Evolutionary conservation across 2,888 invertebrate species (phyloP), one percentile per base, ranked within the genome.

Genomic region (Stenichneumon culpator): DNA sequence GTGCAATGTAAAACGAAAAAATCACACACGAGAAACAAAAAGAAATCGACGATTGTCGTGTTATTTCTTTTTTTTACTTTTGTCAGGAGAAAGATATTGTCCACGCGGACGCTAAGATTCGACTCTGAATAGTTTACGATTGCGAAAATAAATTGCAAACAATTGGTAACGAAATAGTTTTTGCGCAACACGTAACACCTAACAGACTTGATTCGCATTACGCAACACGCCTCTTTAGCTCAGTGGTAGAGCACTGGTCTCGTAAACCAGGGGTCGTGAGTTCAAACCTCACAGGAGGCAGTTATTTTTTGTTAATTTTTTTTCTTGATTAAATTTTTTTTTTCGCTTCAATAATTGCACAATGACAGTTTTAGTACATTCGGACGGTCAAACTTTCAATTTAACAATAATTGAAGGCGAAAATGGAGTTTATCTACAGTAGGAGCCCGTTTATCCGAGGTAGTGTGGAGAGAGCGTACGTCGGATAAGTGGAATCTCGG

Each of bases 241-340:
- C 96, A 96, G 97, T 96, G 96, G 96, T 95, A 97, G 96, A 97
- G 96, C 97, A 96, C 96, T 96, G 96, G 97, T 97, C 96, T 97
- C 96, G 97, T 97, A 97, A 97, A 97, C 96, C 96, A 96, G 96
- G 96, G 96, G 96, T 96, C 97, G 96, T 96, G 96, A 96, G 97
- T 97, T 97, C 97, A 96, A 97, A 96, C 96, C 96, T 96, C 96
- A 96, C 96, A 96, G 96, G 96, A 96, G 96, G 96, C 96, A 96
- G 0, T 87, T 83, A 81, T 86, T 87, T 88, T 88, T 88, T 81
- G 9, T 9, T 11, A 39, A 39, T 39, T 39, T 39, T 39, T 11
- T 39, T 39, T 39, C 11, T 9, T 11, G 11, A 9, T 39, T 39
- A 0, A 39, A 11, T 32, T 32, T 32, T 32, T 32, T 60, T 60